Percentiles rank a stretch among this genome's conserved stretches.
Evolutionary conservation across 2,797 vertebrate species (phyloP).

Genomic region (Takifugu ocellatus): DNA sequence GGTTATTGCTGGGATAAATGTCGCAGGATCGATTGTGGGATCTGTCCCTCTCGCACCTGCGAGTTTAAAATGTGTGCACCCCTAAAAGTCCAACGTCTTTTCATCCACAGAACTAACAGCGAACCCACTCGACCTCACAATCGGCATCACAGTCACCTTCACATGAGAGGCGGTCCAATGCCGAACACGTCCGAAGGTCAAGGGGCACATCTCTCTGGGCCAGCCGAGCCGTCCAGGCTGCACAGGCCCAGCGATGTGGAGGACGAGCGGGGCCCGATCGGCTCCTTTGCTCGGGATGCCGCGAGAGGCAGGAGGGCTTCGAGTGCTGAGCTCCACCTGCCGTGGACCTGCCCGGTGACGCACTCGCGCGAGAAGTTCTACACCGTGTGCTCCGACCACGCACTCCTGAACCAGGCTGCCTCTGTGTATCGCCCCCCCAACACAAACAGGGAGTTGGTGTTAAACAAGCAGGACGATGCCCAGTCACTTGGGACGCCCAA

Average conservation of each 20-base stretch:
- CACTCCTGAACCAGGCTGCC: conserved; percentile 92
- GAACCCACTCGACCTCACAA: not conserved
- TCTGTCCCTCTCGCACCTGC: not conserved
- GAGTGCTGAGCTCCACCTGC: conserved; percentile 84
- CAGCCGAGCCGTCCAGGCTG: conserved; percentile 65
- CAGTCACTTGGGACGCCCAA: conserved; percentile 69
- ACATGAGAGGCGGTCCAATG: conserved; percentile 79
- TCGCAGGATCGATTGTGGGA: not conserved
- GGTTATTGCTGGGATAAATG: not conserved
- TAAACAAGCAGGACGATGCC: conserved; percentile 68
- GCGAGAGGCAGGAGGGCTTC: conserved; percentile 75
- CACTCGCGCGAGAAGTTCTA: conserved; percentile 97
- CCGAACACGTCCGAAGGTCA: conserved; percentile 87
- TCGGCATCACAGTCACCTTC: conserved; percentile 33
- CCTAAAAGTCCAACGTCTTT: not conserved
- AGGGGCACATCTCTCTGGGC: conserved; percentile 77
- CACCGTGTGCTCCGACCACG: conserved; percentile 97
- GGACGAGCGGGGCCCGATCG: conserved; percentile 62
- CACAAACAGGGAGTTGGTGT: conserved; percentile 63
- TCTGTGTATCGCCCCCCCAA: conserved; percentile 81
- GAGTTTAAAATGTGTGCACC: too few species aligned
- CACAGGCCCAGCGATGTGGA: conserved; percentile 60
- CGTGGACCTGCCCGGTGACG: conserved; percentile 93
- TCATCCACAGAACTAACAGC: conserved; percentile 19
- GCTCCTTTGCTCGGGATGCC: conserved; percentile 73